Evolutionary conservation across 2,888 invertebrate species (phyloP), one percentile per base, ranked within the genome.

Genomic region (Pachymerium ferrugineum): DNA sequence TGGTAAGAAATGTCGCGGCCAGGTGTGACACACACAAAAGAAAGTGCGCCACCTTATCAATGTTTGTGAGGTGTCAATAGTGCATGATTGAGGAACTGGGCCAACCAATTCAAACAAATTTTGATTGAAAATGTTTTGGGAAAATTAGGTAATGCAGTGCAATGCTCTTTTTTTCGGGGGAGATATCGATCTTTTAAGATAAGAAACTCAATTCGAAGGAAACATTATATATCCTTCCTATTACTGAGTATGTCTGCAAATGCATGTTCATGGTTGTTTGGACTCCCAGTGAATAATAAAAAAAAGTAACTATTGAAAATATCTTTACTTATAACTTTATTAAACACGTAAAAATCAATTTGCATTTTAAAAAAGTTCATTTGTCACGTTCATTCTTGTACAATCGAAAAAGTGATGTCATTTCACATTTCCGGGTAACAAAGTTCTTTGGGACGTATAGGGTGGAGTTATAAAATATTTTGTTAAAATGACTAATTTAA

Each of bases 21-120:
- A 54, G 47, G 47, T 54, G 47, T 54, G 47, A 54, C 47, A 54
- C 16, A 22, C 19, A 54, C 47, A 54, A 54, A 54, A 54, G 47
- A 54, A 54, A 54, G 47, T 54, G 47, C 22, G 47, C 16, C 47
- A 54, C 47, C 47, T 54, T 54, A 54, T 54, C 47, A 22, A 22
- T 54, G 47, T 19, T 54, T 54, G 47, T 5, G 16, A 22, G 10
- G 47, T 54, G 47, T 54, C 47, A 54, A 54, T 22, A 54, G 22
- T 54, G 22, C 47, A n/a, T 54, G 47, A 54, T 54, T 54, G 47
- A 54, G 47, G 47, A 54, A 54, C 47, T 54, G 47, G 47, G 47
- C 47, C 47, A 54, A 54, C 47, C 19, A 54, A 54, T 54, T 54
- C 47, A 54, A 54, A 54, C 47, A 54, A 10, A n/a, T 22, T 54